Evolutionary conservation across 2,888 invertebrate species (phyloP), one percentile per base, ranked within the genome.

Genomic region (Cancer borealis): DNA sequence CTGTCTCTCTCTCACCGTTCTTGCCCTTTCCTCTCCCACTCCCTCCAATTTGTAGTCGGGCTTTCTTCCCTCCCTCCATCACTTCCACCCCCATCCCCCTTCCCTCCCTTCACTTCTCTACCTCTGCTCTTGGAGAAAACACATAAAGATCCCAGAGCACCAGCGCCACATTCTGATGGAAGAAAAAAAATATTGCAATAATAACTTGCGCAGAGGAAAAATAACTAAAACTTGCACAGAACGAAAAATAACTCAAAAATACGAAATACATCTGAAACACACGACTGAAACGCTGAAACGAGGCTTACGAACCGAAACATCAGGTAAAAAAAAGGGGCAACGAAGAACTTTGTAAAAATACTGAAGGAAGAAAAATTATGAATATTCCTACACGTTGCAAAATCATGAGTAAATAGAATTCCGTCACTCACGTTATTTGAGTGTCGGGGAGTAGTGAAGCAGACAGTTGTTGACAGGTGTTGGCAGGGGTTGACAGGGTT

Each of bases 61-160:
- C 73, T 73, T 73, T 73, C 73, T 73, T 73, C 21, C 73, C 26
- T 73, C n/a, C 73, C 73, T 73, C 73, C 73, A 73, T 73, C 73
- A 73, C n/a, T n/a, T 66, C 66, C 66, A 6, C 17, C 66, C n/a
- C 8, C 66, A 4, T 0, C 21, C 66, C n/a, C 66, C 66, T 12
- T n/a, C 17, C 54, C 73, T 10, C 73, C 73, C 54, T 17, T 73
- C 26, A n/a, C 73, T 73, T 26, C n/a, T 73, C 26, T 73, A n/a
- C 73, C 73, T 73, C 26, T 73, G 73, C 73, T 73, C 73, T n/a
- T 73, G 73, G 73, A 73, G 73, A 73, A 73, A 73, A 79, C 79
- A 79, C 79, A 73, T 73, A 73, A 73, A 73, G 73, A 73, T 73
- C 73, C n/a, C 73, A n/a, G 73, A 73, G 73, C 73, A 26, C 73